A percentile compares a stretch with the other conserved stretches of the same genome.
These are phyloP conservation scores for Bradypodion ventrale DNA, from an alignment of 2,797 vertebrate genomes.

Conservation along the genomic window DNA sequence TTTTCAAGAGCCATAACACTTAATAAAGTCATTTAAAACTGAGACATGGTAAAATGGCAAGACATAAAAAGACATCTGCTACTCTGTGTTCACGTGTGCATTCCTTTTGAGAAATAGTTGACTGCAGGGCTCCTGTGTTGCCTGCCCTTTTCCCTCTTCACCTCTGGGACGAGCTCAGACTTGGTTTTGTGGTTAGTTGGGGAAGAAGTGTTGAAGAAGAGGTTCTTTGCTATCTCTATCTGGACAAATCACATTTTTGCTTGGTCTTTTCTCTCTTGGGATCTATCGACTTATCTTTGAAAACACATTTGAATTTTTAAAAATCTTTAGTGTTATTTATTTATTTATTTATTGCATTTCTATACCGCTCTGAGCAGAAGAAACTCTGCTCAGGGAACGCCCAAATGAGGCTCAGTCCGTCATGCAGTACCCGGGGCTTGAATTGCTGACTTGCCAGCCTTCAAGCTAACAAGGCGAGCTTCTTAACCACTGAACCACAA, in stretches of 20 bases:
- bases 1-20: background rate
- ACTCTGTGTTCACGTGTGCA: background rate
- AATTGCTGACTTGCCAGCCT: no score
- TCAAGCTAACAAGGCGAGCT: no score
- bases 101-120: constrained; percentile 13
- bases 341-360: no score
- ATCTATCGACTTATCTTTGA: constrained; percentile 82
- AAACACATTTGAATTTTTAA: constrained; percentile 71
- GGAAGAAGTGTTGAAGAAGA: constrained; percentile 27
- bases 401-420: no score
- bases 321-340: constrained; percentile 83
- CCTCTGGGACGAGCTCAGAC: constrained; percentile 62
- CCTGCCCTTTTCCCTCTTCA: constrained; percentile 45
- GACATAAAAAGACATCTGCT: background rate
- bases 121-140: constrained; percentile 36
- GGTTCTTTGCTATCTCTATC: constrained; percentile 77
- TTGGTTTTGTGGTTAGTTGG: constrained; percentile 64
- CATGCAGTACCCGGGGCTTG: no score
- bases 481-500: no score
- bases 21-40: background rate
- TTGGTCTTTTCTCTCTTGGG: constrained; percentile 70
- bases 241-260: constrained; percentile 87
- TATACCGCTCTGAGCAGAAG: no score
- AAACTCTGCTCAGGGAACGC: no score
- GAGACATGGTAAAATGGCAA: background rate